These are phyloP conservation scores for Maccullochella peelii DNA, from an alignment of 2,113 vertebrate genomes.

Conservation along the genomic window DNA sequence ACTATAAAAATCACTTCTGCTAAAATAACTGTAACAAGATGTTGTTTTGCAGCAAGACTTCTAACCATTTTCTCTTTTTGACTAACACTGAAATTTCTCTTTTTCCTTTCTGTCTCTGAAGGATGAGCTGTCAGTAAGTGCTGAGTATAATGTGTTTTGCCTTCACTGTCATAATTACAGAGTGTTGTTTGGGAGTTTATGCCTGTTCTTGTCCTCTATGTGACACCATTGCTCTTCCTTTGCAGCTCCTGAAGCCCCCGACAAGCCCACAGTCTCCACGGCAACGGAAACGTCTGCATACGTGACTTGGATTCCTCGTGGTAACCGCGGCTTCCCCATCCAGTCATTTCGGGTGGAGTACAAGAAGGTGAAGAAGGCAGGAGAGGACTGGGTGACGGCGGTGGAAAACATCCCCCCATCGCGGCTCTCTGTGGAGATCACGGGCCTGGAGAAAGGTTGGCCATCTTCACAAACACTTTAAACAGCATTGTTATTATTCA, in stretches of 20 bases:
- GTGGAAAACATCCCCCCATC: constrained; percentile 95
- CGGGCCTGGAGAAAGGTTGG: constrained; percentile 93
- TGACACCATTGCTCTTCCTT: constrained; percentile 75
- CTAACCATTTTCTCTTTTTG: constrained; percentile 37
- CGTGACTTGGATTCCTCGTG: constrained; percentile 97
- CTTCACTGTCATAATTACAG: constrained; percentile 30
- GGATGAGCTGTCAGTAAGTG: constrained; percentile 84
- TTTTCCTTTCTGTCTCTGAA: constrained; percentile 72
- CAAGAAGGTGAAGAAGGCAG: constrained; percentile 93
- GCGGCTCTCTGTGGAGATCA: constrained; percentile 96
- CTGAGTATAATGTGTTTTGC: constrained; percentile 1
- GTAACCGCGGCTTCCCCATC: constrained; percentile 96
- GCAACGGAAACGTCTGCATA: constrained; percentile 96
- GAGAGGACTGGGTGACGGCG: constrained; percentile 92
- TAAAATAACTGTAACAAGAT: background rate
- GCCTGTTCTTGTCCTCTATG: constrained; percentile 1
- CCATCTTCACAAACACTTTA: constrained; percentile 5
- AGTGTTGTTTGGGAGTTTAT: constrained; percentile 20
- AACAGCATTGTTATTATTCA: constrained; percentile 29
- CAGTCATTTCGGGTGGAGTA: constrained; percentile 96
- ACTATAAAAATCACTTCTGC: constrained; percentile 12
- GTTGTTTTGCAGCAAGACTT: constrained; percentile 1
- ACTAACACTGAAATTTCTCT: constrained; percentile 70
- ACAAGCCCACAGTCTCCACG: constrained; percentile 96
- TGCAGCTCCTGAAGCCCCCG: constrained; percentile 95